Base-by-base conservation (phyloP, 2,113 vertebrate species). In the Genyomyrus donnyi region DNA sequence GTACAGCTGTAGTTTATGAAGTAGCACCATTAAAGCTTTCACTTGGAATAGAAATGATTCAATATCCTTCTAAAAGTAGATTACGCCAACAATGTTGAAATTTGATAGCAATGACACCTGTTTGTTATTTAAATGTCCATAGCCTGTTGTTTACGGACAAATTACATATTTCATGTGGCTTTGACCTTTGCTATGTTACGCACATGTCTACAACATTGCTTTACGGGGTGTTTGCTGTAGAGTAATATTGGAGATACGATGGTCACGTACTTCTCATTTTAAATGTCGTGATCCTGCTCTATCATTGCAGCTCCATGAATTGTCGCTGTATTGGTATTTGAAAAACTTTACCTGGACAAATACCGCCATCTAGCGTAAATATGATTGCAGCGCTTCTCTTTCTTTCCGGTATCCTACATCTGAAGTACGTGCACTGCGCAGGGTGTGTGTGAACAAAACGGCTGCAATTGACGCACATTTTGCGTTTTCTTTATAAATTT, bases 291-390 rank as follows among this genome's bases (percentile, higher is more conserved):
- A 89, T 89, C 50, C 35, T 21, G 19, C 9, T 84, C 49, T 80
- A 49, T 89, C 53, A 1, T 24, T 74, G 50, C 27, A 46, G 46
- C 24, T 56, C 90, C 89, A 90, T 85, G 53, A 90, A 89, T 91
- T 89, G 31, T 3, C 90, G 42, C 91, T 88, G n/a, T 66, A 49
- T 39, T 48, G 31, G 27, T 77, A 83, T 84, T 52, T 52, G 90
- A 84, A 52, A 10, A 90, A 46, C 91, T 93, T 94, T 94, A 89
- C 88, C 91, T 92, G 95, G 95, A 94, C 95, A 95, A 94, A 93
- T 5, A 53, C 17, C 94, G 92, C 93, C 95, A 93, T 93, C 96
- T 95, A 95, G 94, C 91, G 95, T 21, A 3, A 24, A 19, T 1
- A 0, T 0, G 3, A 9, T 74, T 91, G 13, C 21, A 87, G n/a